A percentile compares a stretch with the other conserved stretches of the same genome.
Conservation (phyloP, 2,888 invertebrate genomes). For the Caenorhabditis afra region DNA sequence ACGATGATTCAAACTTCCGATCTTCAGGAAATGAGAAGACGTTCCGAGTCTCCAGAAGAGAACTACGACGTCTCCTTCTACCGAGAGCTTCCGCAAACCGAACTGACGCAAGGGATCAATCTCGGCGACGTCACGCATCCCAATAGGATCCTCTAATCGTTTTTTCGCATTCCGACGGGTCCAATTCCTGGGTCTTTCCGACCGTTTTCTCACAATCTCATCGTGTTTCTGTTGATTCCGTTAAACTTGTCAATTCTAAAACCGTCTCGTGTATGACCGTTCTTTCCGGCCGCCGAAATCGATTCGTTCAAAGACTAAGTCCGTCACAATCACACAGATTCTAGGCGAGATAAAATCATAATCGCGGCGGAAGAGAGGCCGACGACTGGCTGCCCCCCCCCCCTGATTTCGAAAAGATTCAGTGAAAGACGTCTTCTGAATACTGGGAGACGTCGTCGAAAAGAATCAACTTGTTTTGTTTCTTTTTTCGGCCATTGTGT, state of each 20-base stretch:
- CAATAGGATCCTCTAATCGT: slow-evolving; percentile 44
- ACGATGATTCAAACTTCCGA: not conserved
- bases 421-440: too few species aligned
- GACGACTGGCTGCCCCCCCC: too few species aligned
- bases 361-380: too few species aligned
- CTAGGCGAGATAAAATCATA: too few species aligned
- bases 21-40: slow-evolving; percentile 56
- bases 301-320: slow-evolving; percentile 32
- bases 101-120: slow-evolving; percentile 35
- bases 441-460: too few species aligned
- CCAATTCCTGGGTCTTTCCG: slow-evolving; percentile 4
- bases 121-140: slow-evolving; percentile 47
- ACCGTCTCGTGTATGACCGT: slow-evolving; percentile 7
- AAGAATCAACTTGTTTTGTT: too few species aligned
- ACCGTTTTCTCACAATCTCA: slow-evolving; percentile 30
- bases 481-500: too few species aligned
- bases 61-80: slow-evolving; percentile 41
- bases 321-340: slow-evolving; percentile 4
- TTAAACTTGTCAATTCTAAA: not conserved
- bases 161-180: not conserved
- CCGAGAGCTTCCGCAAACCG: slow-evolving; percentile 55
- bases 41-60: slow-evolving; percentile 24
- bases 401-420: too few species aligned
- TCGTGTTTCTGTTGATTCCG: slow-evolving; percentile 1
- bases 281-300: slow-evolving; percentile 4